Conservation (phyloP, 1,140 invertebrate species). For the Drosophila mojavensis region DNA sequence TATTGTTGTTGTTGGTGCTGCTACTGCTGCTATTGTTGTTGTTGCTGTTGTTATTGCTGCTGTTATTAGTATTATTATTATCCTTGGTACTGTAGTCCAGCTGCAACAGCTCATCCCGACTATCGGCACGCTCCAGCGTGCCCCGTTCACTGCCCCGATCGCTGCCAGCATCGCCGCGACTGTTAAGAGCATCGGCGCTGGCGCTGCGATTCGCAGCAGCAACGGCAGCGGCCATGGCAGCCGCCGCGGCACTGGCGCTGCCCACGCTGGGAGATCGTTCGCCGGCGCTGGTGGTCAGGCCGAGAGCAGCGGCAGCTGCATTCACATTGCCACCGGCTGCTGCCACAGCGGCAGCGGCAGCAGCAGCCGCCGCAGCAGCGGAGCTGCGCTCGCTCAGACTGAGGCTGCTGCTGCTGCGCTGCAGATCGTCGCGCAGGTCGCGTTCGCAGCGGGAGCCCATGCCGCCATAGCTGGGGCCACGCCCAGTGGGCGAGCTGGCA, state of each 20-base stretch:
- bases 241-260: conserved; percentile 70
- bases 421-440: conserved; percentile 76
- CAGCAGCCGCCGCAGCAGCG: conserved; percentile 69
- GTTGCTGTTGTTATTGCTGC: conserved; percentile 37
- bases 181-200: conserved; percentile 66
- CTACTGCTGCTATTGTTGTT: conserved; percentile 37
- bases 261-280: conserved; percentile 83
- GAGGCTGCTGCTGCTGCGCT: conserved; percentile 77
- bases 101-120: conserved; percentile 81
- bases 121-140: conserved; percentile 75
- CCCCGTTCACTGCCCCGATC: conserved; percentile 79
- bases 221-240: conserved; percentile 72
- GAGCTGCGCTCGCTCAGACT: conserved; percentile 76
- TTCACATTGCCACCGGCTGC: conserved; percentile 72
- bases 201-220: conserved; percentile 73
- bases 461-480: conserved; percentile 61
- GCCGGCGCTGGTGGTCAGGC: conserved; percentile 67
- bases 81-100: conserved; percentile 83
- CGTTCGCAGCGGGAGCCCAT: conserved; percentile 69
- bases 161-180: conserved; percentile 64
- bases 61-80: conserved; percentile 71
- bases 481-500: conserved; percentile 76
- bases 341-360: conserved; percentile 65
- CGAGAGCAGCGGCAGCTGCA: conserved; percentile 73
- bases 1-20: conserved; percentile 50